Evolutionary conservation across 2,113 vertebrate species (phyloP).

Genomic region (Microcebus lehilahytsara): DNA sequence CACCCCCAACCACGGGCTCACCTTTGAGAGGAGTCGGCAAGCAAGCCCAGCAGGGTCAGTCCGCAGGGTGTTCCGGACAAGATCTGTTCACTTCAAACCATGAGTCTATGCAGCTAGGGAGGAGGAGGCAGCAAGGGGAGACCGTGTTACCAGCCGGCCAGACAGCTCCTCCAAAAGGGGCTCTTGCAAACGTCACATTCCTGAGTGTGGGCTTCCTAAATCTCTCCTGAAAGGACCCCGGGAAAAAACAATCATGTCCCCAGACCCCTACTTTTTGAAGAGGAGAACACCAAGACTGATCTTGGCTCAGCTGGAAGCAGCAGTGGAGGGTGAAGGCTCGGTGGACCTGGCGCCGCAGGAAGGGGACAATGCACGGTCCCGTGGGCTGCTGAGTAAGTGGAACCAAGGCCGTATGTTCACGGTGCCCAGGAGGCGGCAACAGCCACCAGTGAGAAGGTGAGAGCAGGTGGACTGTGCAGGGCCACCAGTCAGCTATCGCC

Average conservation of each 20-base stretch:
- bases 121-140: background rate
- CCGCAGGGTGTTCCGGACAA: slow-evolving; percentile 98
- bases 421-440: background rate
- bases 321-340: background rate
- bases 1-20: slow-evolving; percentile 59
- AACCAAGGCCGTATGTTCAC: background rate
- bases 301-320: background rate
- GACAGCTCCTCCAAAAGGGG: background rate
- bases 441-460: background rate
- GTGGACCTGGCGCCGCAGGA: background rate
- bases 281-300: background rate
- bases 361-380: background rate
- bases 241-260: background rate
- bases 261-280: background rate
- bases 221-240: background rate
- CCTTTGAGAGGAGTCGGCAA: slow-evolving; percentile 87
- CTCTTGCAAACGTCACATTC: background rate
- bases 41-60: slow-evolving; percentile 88
- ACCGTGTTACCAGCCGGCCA: background rate
- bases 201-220: background rate
- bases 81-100: slow-evolving; percentile 99
- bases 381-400: too few species aligned
- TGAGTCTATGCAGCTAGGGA: slow-evolving; percentile 97
- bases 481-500: background rate
- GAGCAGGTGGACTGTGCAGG: accelerated